These are phyloP conservation scores for Coleophora flavipennella DNA, from an alignment of 2,888 invertebrate species.

Conservation along the genomic window DNA sequence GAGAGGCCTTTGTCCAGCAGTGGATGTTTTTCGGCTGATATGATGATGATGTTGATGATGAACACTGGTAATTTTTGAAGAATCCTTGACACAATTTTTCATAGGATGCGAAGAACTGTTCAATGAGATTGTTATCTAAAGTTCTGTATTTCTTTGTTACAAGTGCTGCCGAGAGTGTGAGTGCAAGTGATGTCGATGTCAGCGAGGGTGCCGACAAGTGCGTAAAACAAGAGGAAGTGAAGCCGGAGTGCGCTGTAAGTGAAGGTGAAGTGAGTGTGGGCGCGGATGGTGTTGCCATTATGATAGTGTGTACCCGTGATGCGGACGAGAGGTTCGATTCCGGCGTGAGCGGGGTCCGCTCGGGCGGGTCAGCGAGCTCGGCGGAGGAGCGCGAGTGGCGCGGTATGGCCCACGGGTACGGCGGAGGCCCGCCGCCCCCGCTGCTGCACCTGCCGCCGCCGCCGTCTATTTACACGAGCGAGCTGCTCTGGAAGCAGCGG, in stretches of 20 bases:
- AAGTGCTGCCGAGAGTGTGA: constrained; percentile 58
- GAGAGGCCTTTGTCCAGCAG: too few species aligned
- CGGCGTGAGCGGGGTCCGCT: constrained; percentile 83
- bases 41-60: too few species aligned
- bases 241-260: constrained; percentile 34
- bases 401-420: constrained; percentile 80
- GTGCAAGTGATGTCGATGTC: constrained; percentile 54
- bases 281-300: constrained; percentile 69
- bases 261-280: constrained; percentile 62
- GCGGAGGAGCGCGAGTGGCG: constrained; percentile 84
- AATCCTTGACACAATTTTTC: too few species aligned
- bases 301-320: constrained; percentile 75
- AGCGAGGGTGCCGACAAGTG: constrained; percentile 61
- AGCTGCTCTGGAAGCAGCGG: constrained; percentile 75
- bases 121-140: too few species aligned
- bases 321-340: constrained; percentile 76
- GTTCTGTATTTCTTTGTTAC: too few species aligned
- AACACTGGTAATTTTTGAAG: too few species aligned
- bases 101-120: too few species aligned
- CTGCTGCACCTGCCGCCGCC: constrained; percentile 62
- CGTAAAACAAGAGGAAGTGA: constrained; percentile 54
- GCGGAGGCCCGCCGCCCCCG: constrained; percentile 76
- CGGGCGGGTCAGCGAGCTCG: constrained; percentile 81
- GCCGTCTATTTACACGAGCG: constrained; percentile 66
- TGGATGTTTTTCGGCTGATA: too few species aligned